Base-by-base conservation (phyloP, 2,888 invertebrate species). In the Taphrorychus bicolor region DNA sequence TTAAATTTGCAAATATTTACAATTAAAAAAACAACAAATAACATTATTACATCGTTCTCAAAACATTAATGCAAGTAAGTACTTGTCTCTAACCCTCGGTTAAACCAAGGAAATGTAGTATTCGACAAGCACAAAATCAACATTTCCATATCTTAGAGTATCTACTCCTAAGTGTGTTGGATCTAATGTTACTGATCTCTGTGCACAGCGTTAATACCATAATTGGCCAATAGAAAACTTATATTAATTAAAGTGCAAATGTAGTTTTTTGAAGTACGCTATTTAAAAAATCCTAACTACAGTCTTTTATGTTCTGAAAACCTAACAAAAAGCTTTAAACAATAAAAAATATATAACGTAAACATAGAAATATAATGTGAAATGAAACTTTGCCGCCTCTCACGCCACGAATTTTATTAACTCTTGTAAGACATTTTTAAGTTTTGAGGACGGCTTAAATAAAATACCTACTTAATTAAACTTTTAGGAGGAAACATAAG, bases 1-100 rank as follows among this genome's bases (percentile, higher is more conserved):
- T 58, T 62, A 69, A 62, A 61, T 45, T 49, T 58, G 57, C 65
- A 69, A 53, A 51, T 69, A 69, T 64, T 59, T 69, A 69, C 66
- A 69, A 62, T 54, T 60, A 61, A 21, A 66, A 61, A 61, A 66
- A 61, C 24, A 61, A 54, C 14, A 41, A 60, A 49, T 49, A 60
- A 59, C 56, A 69, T 48, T n/a, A n/a, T n/a, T n/a, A n/a, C n/a
- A n/a, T 64, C 32, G 45, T 64, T 69, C 45, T 42, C 41, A 57
- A 23, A 24, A 53, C 48, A 9, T 48, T 52, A 56, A 49, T 58
- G 24, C 57, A n/a, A n/a, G 22, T 66, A 69, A 69, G 69, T 69
- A 65, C 65, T 65, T 60, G 64, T 54, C 60, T 59, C n/a, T n/a
- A n/a, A n/a, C 5, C 24, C 11, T n/a, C n/a, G n/a, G n/a, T n/a